phyloP scores from a whole-genome alignment of 1,140 invertebrate species.

The Rhyzopertha dominica region DNA sequence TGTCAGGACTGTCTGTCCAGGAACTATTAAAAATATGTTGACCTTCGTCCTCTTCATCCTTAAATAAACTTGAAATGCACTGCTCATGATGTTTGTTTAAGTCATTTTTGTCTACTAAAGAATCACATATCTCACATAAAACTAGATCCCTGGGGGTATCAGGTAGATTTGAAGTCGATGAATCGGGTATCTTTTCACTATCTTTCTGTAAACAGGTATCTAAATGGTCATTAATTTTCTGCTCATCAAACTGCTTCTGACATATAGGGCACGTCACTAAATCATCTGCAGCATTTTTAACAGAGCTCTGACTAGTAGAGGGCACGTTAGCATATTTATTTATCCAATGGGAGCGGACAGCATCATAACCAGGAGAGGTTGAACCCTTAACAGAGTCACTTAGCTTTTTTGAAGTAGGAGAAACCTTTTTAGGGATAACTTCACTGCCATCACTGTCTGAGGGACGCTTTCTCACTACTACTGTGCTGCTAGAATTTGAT shows the following conservation, averaged over 20 bases:
- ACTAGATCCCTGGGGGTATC: constrained; percentile 31
- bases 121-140: constrained; percentile 39
- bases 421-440: constrained; percentile 24
- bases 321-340: constrained; percentile 20
- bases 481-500: too few species aligned
- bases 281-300: constrained; percentile 9
- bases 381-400: constrained; percentile 7
- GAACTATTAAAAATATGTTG: constrained; percentile 1
- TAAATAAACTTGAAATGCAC: constrained; percentile 44
- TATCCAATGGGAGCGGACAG: constrained; percentile 11
- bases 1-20: constrained; percentile 6
- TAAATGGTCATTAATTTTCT: constrained; percentile 54
- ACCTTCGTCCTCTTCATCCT: constrained; percentile 21
- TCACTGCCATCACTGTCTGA: too few species aligned
- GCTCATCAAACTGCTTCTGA: constrained; percentile 45
- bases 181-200: too few species aligned
- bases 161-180: too few species aligned
- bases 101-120: constrained; percentile 34
- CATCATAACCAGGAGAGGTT: constrained; percentile 8
- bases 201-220: constrained; percentile 51
- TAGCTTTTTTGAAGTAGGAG: constrained; percentile 46
- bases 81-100: constrained; percentile 61
- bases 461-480: too few species aligned
- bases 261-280: constrained; percentile 58
- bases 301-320: constrained; percentile 15